Conservation (phyloP, 1,140 invertebrate species). For the Wiebesia pumilae region DNA sequence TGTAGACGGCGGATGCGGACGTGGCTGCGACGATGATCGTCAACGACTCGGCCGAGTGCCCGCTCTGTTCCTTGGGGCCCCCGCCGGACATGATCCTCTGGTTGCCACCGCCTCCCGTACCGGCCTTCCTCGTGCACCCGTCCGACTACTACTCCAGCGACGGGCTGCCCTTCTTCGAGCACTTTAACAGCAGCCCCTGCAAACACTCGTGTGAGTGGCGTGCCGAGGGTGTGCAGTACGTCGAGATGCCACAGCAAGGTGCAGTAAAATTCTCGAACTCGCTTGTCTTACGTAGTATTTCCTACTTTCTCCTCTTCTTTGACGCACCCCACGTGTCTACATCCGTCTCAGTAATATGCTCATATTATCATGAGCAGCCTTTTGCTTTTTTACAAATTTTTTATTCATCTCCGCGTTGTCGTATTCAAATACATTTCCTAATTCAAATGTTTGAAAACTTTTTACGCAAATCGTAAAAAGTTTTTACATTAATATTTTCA, state of each 20-base stretch:
- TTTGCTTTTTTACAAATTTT: background rate
- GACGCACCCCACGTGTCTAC: background rate
- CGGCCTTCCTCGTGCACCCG: slow-evolving; percentile 70
- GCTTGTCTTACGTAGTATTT: background rate
- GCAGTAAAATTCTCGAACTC: slow-evolving; percentile 37
- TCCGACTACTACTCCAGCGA: slow-evolving; percentile 24
- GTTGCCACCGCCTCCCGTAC: slow-evolving; percentile 85
- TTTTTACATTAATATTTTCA: no score
- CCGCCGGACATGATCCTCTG: slow-evolving; percentile 86
- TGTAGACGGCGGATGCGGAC: slow-evolving; percentile 21
- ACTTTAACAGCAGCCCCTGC: slow-evolving; percentile 69
- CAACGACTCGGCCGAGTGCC: slow-evolving; percentile 61
- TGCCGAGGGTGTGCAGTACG: slow-evolving; percentile 81
- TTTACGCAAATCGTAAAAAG: no score
- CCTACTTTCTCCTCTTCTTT: background rate
- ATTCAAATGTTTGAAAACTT: no score
- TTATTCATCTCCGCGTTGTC: no score
- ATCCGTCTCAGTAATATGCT: background rate
- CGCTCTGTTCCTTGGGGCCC: slow-evolving; percentile 81
- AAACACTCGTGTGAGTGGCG: slow-evolving; percentile 74
- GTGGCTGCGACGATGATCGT: slow-evolving; percentile 41
- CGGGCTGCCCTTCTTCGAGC: slow-evolving; percentile 21
- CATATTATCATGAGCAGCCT: background rate
- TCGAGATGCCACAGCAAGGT: slow-evolving; percentile 85
- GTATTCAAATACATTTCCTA: no score